Evolutionary conservation across 2,113 vertebrate species (phyloP).

Genomic region (Cettia cetti): DNA sequence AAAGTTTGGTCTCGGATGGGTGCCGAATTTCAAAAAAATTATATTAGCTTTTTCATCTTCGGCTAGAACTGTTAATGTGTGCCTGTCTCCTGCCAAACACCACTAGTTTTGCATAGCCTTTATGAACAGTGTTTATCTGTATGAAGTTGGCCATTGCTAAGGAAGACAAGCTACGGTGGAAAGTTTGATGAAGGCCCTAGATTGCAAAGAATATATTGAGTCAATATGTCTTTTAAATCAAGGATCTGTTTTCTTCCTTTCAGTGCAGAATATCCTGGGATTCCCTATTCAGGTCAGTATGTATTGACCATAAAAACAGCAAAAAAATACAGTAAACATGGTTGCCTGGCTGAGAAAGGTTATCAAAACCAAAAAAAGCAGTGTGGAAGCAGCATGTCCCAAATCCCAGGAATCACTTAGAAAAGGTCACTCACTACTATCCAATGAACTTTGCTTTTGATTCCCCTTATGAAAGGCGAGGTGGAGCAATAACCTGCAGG

Average conservation of each 20-base stretch:
- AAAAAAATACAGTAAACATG: background rate
- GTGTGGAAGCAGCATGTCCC: background rate
- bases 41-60: background rate
- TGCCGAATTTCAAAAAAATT: background rate
- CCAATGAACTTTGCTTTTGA: background rate
- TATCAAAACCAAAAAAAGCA: background rate
- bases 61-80: background rate
- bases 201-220: too few relatives aligned
- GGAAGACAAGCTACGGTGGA: background rate
- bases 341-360: background rate
- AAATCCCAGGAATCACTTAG: background rate
- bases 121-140: background rate
- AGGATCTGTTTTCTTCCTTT: background rate
- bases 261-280: background rate
- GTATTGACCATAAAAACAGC: background rate
- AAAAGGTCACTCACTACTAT: accelerated
- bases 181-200: background rate
- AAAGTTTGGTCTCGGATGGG: background rate
- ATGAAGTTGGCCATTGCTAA: background rate
- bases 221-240: background rate
- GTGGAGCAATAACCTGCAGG: background rate
- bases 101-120: background rate
- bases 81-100: background rate
- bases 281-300: background rate
- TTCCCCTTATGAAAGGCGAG: background rate